Evolutionary conservation across 2,113 vertebrate genomes (phyloP).

Genomic region (Macheiramphus alcinus): DNA sequence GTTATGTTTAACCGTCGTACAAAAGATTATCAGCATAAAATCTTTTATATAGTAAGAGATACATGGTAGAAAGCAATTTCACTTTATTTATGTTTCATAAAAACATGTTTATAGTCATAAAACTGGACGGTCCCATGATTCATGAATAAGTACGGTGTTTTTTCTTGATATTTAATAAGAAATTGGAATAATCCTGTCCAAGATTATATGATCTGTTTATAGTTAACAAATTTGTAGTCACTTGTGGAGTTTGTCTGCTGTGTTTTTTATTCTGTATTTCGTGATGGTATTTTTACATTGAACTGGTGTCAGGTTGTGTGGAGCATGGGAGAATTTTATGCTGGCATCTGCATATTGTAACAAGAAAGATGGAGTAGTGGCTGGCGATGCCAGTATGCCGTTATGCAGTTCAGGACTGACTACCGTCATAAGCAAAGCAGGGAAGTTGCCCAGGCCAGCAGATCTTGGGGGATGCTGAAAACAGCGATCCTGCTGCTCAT

Average conservation of each 20-base stretch:
- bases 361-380: not conserved
- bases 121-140: not conserved
- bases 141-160: not conserved
- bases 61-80: not conserved
- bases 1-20: not conserved
- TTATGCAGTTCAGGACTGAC: not conserved
- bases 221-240: not conserved
- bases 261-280: not conserved
- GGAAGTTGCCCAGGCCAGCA: not conserved
- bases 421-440: not conserved
- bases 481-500: not conserved
- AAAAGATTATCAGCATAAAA: fast-evolving
- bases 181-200: not conserved
- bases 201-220: not conserved
- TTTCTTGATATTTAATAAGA: not conserved
- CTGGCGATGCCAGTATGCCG: fast-evolving
- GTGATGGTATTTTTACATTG: not conserved
- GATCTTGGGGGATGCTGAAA: not conserved
- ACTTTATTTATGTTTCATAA: not conserved
- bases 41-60: not conserved
- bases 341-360: not conserved
- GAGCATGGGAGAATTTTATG: not conserved
- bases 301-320: not conserved
- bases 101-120: not conserved
- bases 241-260: not conserved